Conservation (phyloP, 2,888 invertebrate genomes). For the Calameuta filiformis region DNA sequence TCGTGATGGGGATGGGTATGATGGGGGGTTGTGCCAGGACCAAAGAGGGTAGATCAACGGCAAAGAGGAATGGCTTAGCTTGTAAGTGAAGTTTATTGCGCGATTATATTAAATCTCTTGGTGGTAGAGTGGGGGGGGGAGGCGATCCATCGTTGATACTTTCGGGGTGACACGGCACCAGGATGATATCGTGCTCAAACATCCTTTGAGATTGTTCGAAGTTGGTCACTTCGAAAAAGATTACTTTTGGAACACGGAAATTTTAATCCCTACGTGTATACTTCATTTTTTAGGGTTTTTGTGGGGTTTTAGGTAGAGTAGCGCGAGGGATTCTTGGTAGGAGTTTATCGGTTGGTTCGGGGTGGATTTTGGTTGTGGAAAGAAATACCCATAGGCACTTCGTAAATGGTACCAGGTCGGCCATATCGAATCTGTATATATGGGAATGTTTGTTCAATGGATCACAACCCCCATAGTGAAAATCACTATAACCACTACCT, state of each 20-base stretch:
- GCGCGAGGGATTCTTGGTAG: not conserved
- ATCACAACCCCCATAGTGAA: slow-evolving; percentile 50
- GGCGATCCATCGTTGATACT: not conserved
- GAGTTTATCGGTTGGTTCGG: not conserved
- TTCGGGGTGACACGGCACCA: not conserved
- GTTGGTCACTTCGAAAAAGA: not conserved
- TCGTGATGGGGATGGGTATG: not conserved
- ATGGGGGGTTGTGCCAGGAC: not conserved
- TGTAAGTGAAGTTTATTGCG: slow-evolving; percentile 62
- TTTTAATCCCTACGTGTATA: not conserved
- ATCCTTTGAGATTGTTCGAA: slow-evolving; percentile 6
- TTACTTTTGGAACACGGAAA: slow-evolving; percentile 9
- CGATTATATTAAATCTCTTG: slow-evolving; percentile 60
- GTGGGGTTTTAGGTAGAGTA: not conserved
- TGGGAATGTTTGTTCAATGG: slow-evolving; percentile 51
- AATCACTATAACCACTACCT: slow-evolving; percentile 28
- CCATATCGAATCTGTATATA: slow-evolving; percentile 14
- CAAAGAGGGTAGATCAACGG: not conserved
- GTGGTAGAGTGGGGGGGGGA: slow-evolving; percentile 12
- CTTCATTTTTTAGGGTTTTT: not conserved
- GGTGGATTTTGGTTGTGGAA: not conserved
- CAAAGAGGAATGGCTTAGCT: slow-evolving; percentile 33
- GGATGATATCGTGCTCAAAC: slow-evolving; percentile 36
- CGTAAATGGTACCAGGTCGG: slow-evolving; percentile 40
- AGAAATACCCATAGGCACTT: not conserved